Conservation (phyloP, 2,888 invertebrate genomes). For the Metellina segmentata region DNA sequence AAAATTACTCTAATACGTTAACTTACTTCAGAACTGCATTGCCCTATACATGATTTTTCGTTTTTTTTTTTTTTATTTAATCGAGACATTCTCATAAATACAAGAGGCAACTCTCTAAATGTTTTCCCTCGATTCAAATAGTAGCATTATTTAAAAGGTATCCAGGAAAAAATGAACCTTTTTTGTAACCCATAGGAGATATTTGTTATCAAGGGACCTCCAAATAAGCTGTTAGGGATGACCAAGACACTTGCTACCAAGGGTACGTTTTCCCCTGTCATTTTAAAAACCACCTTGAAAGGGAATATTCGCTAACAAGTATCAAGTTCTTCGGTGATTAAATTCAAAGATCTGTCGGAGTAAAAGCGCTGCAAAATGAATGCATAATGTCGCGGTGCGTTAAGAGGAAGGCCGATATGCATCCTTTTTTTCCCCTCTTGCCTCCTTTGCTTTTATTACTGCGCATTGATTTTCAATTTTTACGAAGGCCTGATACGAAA, state of each 20-base stretch:
- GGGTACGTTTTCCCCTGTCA: neutral
- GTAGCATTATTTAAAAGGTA: too few species aligned
- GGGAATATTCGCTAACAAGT: neutral
- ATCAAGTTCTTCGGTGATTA: neutral
- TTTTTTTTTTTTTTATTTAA: too few species aligned
- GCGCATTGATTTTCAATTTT: neutral
- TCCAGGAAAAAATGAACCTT: too few species aligned
- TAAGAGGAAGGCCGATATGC: neutral
- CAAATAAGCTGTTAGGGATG: neutral
- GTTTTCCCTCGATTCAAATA: too few species aligned
- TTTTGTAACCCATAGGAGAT: neutral
- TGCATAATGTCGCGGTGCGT: neutral
- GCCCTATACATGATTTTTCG: too few species aligned
- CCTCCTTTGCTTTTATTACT: neutral
- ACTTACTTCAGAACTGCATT: too few species aligned
- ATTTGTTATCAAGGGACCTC: neutral
- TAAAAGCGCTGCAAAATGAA: neutral
- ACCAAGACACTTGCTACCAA: neutral
- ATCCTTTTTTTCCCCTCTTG: neutral
- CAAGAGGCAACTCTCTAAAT: too few species aligned
- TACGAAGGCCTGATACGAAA: neutral
- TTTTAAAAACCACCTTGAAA: neutral
- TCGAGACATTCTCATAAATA: too few species aligned
- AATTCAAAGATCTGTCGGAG: neutral
- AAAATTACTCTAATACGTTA: too few species aligned